Evolutionary conservation across 2,113 vertebrate species (phyloP), one percentile per base, ranked within the genome.

Genomic region (Helogale parvula): DNA sequence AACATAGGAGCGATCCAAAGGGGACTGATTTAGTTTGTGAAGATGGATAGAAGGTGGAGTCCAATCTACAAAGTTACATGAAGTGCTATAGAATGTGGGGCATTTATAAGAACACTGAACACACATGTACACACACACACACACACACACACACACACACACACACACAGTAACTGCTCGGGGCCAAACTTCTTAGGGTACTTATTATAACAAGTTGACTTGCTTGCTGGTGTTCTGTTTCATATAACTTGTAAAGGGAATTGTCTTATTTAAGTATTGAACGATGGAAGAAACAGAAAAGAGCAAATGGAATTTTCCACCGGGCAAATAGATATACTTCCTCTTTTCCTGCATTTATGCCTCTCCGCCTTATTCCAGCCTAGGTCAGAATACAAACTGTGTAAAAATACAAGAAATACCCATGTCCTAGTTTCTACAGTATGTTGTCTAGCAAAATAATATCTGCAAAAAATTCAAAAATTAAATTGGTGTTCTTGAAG

Each of bases 361-460:
- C 5, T 29, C 25, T 29, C 1, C 8, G 80, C 0, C 1, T 79
- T 65, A 25, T 41, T 2, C 3, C 21, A 87, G 15, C 17, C 27
- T 5, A 57, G 19, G 31, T 50, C 60, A 31, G 9, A 79, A 21
- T 35, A n/a, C 33, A 6, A 47, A 79, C 41, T 85, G 9, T 23
- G 2, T 54, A 82, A 86, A 77, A 12, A 60, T 3, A 1, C 35
- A 52, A 45, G 16, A 96, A 35, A 77, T 2, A 63, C 21, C 3
- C 45, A 23, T 52, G 4, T 1, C 13, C 2, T 50, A 25, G 6
- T 47, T 47, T 0, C 3, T 13, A 41, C 23, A 8, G 3, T 10
- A 7, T 41, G 1, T 17, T 25, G 7, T 27, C 4, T 65, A 77
- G 7, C 21, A 31, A 88, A 88, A 45, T 35, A 25, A 72, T 33